These are phyloP conservation scores for Burhinus oedicnemus DNA, from an alignment of 2,113 vertebrate species.

Conservation along the genomic window DNA sequence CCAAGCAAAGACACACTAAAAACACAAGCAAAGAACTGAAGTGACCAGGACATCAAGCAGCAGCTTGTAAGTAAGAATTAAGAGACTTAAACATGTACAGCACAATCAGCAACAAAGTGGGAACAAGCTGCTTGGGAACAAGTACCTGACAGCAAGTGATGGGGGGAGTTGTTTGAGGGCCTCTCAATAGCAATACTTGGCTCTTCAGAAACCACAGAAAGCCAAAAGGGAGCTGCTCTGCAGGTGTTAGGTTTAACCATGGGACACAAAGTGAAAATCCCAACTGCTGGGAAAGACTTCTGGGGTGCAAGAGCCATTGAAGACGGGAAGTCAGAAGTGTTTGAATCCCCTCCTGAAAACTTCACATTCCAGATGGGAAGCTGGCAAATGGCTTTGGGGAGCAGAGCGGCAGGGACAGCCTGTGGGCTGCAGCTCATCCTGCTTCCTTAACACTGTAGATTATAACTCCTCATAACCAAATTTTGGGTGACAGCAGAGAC, in stretches of 20 bases:
- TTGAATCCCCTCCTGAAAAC: background rate
- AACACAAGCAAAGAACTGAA: background rate
- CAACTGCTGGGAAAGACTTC: background rate
- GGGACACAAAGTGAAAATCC: background rate
- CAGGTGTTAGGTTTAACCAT: background rate
- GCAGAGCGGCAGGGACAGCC: background rate
- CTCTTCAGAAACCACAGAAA: background rate
- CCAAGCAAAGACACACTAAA: background rate
- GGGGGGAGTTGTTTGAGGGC: background rate
- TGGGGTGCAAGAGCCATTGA: background rate
- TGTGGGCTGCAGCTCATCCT: background rate
- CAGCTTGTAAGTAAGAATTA: background rate
- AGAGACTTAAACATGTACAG: background rate
- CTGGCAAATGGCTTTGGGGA: background rate
- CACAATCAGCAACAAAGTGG: background rate
- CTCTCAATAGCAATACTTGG: background rate
- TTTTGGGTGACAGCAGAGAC: background rate
- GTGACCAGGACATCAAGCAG: background rate
- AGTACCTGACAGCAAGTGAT: background rate
- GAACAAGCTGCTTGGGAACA: background rate
- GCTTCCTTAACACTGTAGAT: background rate
- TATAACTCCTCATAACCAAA: background rate
- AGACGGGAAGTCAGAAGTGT: background rate
- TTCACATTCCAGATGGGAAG: background rate
- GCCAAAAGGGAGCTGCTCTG: background rate